A percentile compares a stretch with the other conserved stretches of the same genome.
phyloP scores from a whole-genome alignment of 2,113 vertebrate species.

The Nematolebias whitei region DNA sequence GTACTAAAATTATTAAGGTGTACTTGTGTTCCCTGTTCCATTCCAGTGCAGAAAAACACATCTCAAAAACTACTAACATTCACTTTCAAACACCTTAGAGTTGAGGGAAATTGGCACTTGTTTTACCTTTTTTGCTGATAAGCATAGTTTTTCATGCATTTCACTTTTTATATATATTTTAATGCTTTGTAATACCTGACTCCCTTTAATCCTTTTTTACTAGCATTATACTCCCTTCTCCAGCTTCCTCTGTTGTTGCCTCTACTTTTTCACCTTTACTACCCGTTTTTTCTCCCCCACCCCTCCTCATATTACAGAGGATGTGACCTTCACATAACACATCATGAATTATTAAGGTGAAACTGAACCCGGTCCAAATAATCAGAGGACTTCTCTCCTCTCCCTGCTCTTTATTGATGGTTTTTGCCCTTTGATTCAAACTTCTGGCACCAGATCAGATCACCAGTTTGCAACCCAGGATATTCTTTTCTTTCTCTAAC shows the following conservation, averaged over 20 bases:
- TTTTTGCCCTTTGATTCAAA: constrained; percentile 42
- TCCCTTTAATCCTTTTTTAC: constrained; percentile 5
- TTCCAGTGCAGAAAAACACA: background rate
- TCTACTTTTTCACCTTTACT: constrained; percentile 15
- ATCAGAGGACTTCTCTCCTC: constrained; percentile 41
- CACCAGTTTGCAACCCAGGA: constrained; percentile 30
- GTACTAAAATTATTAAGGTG: no score
- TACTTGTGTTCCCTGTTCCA: background rate
- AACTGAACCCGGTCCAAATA: constrained; percentile 54
- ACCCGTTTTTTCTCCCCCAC: background rate
- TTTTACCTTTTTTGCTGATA: no score
- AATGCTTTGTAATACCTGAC: background rate
- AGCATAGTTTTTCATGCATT: background rate
- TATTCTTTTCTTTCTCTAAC: constrained; percentile 28
- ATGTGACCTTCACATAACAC: constrained; percentile 65
- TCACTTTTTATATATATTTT: background rate
- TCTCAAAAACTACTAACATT: no score
- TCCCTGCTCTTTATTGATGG: constrained; percentile 40
- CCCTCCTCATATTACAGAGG: constrained; percentile 14
- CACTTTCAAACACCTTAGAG: no score
- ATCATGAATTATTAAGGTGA: constrained; percentile 74
- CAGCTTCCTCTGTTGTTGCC: constrained; percentile 14
- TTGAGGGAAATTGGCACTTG: no score
- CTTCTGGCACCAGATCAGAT: constrained; percentile 51
- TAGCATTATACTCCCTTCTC: background rate